A percentile compares a stretch with the other conserved stretches of the same genome.
Conservation (phyloP, 2,113 vertebrate species). For the Tetrao urogallus region DNA sequence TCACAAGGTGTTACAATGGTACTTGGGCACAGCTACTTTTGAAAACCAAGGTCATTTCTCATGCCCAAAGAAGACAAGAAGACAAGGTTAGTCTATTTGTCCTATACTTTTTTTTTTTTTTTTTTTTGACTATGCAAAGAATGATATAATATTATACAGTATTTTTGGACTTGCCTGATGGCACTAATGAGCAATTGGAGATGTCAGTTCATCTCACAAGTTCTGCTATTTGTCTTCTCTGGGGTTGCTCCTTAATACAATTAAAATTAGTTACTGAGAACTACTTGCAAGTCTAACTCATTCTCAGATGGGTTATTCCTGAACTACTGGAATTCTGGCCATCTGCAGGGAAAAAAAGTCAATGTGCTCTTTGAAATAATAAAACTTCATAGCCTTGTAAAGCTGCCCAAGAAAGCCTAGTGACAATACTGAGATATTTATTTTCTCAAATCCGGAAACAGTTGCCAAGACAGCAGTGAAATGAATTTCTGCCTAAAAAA, state of each 20-base stretch:
- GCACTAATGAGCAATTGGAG: not conserved
- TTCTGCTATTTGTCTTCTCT: not conserved
- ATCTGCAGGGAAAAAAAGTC: not conserved
- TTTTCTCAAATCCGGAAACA: not conserved
- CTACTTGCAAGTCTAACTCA: not conserved
- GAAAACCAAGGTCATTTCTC: not conserved
- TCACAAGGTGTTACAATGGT: not conserved
- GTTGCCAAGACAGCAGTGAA: not conserved
- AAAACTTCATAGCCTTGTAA: not conserved
- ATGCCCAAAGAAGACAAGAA: not conserved
- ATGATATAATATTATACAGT: not conserved
- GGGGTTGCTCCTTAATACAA: not conserved
- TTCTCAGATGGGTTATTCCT: not conserved
- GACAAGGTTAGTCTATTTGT: not conserved
- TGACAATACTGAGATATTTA: not conserved
- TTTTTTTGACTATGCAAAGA: not conserved
- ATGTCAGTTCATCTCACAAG: not conserved
- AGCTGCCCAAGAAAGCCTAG: not conserved
- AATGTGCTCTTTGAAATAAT: not conserved
- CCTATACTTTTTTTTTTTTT: not conserved
- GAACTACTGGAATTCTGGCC: not conserved
- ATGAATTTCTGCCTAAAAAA: not conserved
- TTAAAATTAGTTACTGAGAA: not conserved
- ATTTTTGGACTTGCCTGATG: not conserved
- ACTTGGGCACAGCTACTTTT: not conserved